Conservation (phyloP, 2,797 vertebrate genomes). For the Gila robusta region DNA sequence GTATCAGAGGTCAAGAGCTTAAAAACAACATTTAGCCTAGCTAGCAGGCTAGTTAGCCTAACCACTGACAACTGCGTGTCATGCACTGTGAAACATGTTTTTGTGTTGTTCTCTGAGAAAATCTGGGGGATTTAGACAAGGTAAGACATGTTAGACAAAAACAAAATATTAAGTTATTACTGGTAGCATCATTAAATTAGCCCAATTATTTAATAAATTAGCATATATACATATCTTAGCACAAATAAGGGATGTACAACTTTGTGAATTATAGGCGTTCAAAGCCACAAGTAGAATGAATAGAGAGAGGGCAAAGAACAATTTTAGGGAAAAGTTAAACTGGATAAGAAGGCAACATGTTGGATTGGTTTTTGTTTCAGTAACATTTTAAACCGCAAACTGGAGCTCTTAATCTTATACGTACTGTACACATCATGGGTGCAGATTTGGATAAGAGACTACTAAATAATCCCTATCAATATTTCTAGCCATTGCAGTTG, state of each 20-base stretch:
- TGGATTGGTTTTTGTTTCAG: background rate
- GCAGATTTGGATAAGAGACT: background rate
- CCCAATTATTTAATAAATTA: background rate
- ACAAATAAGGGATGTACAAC: slow-evolving; percentile 1
- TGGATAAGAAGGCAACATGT: slow-evolving; percentile 18
- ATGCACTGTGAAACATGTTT: background rate
- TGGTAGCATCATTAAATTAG: background rate
- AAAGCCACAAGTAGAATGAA: background rate
- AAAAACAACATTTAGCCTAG: background rate
- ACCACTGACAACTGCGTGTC: background rate
- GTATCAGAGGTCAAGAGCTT: background rate
- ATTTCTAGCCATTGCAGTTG: background rate
- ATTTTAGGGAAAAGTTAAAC: background rate
- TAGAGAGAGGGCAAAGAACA: background rate
- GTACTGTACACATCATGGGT: background rate
- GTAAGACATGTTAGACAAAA: background rate
- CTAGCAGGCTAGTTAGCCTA: background rate
- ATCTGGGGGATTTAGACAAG: background rate
- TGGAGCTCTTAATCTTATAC: background rate
- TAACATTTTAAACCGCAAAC: slow-evolving; percentile 20
- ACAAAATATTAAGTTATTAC: background rate
- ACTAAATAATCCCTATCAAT: background rate
- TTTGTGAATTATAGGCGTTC: background rate
- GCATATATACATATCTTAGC: background rate
- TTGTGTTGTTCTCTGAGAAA: background rate